Evolutionary conservation across 53 echinoderm and acorn worm species (phyloP).

Genomic region (Glandiceps talaboti): DNA sequence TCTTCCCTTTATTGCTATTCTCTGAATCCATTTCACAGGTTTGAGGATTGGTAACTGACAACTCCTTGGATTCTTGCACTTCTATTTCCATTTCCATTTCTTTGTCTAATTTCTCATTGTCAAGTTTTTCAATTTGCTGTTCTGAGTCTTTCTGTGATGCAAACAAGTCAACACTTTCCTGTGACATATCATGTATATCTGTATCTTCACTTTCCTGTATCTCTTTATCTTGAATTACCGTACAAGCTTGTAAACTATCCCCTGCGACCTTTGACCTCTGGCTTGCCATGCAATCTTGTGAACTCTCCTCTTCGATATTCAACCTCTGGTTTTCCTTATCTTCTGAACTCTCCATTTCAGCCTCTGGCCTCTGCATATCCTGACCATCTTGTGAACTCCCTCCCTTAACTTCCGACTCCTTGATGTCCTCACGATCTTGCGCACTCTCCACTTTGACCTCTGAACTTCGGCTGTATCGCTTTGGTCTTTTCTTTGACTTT

Average conservation of each 20-base stretch:
- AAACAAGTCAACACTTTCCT: slow-evolving; percentile 7
- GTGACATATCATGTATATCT: neutral
- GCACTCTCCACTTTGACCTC: too few relatives aligned
- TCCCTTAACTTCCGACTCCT: neutral
- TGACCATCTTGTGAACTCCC: neutral
- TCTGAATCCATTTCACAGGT: neutral
- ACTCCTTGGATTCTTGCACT: neutral
- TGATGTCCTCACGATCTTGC: neutral
- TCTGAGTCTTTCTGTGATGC: slow-evolving; percentile 11
- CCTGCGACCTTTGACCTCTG: too few relatives aligned
- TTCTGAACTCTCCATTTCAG: neutral
- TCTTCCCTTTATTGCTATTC: neutral
- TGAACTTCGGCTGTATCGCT: neutral
- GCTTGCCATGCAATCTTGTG: too few relatives aligned
- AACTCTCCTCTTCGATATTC: neutral
- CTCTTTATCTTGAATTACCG: too few relatives aligned
- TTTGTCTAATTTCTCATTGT: slow-evolving; percentile 15
- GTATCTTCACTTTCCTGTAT: slow-evolving; percentile 8
- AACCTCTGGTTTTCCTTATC: neutral
- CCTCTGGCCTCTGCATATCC: neutral
- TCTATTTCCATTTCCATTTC: slow-evolving; percentile 15
- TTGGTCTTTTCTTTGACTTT: slow-evolving; percentile 1
- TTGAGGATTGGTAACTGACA: neutral
- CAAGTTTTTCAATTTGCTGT: neutral
- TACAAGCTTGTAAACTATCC: too few relatives aligned